Evolutionary conservation across 2,888 invertebrate genomes (phyloP), one percentile per base, ranked within the genome.

Genomic region (Rhodophaea formosa): DNA sequence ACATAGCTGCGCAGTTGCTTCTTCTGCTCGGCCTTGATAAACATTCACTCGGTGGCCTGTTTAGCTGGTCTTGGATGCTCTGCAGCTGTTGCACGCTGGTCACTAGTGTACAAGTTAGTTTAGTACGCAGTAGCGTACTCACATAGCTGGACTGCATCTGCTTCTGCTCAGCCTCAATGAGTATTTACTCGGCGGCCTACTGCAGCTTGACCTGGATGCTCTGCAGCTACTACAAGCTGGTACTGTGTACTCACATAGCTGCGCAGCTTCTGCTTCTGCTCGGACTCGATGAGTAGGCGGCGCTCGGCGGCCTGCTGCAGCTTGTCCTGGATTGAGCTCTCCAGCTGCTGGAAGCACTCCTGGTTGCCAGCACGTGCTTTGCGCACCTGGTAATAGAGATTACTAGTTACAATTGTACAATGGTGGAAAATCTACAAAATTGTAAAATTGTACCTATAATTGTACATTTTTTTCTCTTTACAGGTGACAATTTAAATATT

Each of bases 1-100:
- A 96, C 96, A 77, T 95, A 94, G 84, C 93, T 95, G 78, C 95
- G 94, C 68, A 96, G 92, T 77, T 95, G 95, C 82, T 96, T 95
- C 81, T 94, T 93, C 79, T 96, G 95, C 79, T 96, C 95, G 69
- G 94, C 94, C 79, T 96, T 95, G 66, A 95, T 91, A 70, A 93
- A 93, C 73, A 94, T 94, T 52, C 96, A 94, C 74, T 93, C 93
- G 71, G 95, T 94, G 57, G 87, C 86, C 67, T 84, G 86, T 71
- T 82, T 72, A 90, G 79, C 80, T 90, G 91, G 75, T 86, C 86
- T 80, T 95, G 94, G 72, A 96, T 95, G n/a, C n/a, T n/a, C n/a
- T n/a, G n/a, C n/a, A n/a, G 35, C 35, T 35, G 35, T 12, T 35
- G 0, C 12, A 35, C 0, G 10, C 12, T 7, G n/a, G n/a, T n/a